A percentile compares a stretch with the other conserved stretches of the same genome.
Evolutionary conservation across 2,113 vertebrate genomes (phyloP).

Genomic region (Engraulis encrasicolus): DNA sequence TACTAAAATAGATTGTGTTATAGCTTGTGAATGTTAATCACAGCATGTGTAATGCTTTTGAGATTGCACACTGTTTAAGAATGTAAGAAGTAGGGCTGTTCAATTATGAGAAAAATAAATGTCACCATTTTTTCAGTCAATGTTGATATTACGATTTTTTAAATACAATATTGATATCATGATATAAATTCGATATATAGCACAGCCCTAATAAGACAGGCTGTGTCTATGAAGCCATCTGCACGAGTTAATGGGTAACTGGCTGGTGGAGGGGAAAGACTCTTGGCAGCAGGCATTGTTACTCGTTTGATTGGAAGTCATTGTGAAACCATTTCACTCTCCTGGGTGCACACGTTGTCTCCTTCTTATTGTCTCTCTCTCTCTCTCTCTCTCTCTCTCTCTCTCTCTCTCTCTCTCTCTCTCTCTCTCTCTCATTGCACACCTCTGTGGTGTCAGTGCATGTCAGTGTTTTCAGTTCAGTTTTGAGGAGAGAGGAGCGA

Average conservation of each 20-base stretch:
- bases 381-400: conserved; percentile 6
- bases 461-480: conserved; percentile 21
- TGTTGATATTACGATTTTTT: too few relatives aligned
- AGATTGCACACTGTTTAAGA: not conserved
- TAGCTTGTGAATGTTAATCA: not conserved
- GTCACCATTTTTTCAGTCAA: too few relatives aligned
- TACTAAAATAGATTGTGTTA: not conserved
- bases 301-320: conserved; percentile 1
- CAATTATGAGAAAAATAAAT: too few relatives aligned
- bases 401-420: not conserved
- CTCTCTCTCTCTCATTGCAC: not conserved
- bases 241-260: not conserved
- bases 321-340: not conserved
- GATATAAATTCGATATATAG: too few relatives aligned
- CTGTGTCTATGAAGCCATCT: not conserved
- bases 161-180: too few relatives aligned
- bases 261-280: not conserved
- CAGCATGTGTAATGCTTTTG: not conserved
- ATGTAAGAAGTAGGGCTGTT: too few relatives aligned
- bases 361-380: not conserved
- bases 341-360: too few relatives aligned
- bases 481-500: conserved; percentile 24
- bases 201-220: too few relatives aligned
- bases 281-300: conserved; percentile 20
- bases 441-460: not conserved